Conservation (phyloP, 2,888 invertebrate genomes). For the Meganola albula region DNA sequence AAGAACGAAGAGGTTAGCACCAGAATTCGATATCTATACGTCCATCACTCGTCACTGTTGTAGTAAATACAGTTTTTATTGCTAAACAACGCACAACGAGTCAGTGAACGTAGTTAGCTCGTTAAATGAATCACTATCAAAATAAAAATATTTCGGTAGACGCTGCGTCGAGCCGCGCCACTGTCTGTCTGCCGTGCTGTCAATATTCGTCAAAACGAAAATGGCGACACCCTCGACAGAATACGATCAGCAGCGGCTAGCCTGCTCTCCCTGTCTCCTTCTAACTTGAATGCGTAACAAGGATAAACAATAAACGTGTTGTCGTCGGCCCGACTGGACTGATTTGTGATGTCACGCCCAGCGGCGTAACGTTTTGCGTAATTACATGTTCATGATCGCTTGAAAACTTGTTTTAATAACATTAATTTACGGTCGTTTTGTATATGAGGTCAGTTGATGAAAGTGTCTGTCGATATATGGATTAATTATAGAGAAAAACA, state of each 20-base stretch:
- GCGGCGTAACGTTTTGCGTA: conserved; percentile 78
- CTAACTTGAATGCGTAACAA: conserved; percentile 32
- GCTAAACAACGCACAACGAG: conserved; percentile 41
- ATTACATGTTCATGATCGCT: conserved; percentile 65
- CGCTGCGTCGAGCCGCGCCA: conserved; percentile 73
- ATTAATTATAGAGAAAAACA: conserved; percentile 51
- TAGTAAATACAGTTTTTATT: conserved; percentile 52
- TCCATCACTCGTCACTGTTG: conserved; percentile 54
- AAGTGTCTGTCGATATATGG: conserved; percentile 58
- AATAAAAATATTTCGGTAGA: conserved; percentile 74
- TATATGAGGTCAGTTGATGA: conserved; percentile 60
- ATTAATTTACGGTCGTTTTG: conserved; percentile 64
- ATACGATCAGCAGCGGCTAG: conserved; percentile 71
- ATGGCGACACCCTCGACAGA: conserved; percentile 83
- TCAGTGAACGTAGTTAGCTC: conserved; percentile 49
- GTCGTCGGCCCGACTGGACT: conserved; percentile 68
- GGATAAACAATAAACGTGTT: conserved; percentile 56
- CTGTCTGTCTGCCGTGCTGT: conserved; percentile 80
- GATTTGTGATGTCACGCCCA: conserved; percentile 78
- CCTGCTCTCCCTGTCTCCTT: conserved; percentile 43
- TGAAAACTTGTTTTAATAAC: conserved; percentile 74
- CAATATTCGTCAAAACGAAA: conserved; percentile 86
- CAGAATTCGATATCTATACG: conserved; percentile 51
- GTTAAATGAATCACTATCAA: conserved; percentile 72
- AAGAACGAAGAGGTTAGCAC: conserved; percentile 72